Conservation (phyloP, 2,113 vertebrate genomes). For the Neofelis nebulosa region DNA sequence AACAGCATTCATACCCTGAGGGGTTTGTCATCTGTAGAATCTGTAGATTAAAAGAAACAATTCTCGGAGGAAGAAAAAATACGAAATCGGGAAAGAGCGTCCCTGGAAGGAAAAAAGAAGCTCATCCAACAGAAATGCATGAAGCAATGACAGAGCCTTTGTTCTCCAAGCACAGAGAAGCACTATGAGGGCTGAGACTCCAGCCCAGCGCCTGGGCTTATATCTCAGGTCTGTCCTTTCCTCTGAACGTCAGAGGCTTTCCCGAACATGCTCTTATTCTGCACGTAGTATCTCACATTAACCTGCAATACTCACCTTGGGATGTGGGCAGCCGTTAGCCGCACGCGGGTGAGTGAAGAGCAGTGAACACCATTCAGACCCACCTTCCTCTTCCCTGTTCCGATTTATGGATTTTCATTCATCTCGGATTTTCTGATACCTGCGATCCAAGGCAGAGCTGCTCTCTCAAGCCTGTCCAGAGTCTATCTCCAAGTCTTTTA, state of each 20-base stretch:
- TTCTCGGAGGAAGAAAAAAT: not conserved
- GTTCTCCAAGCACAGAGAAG: not conserved
- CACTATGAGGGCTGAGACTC: not conserved
- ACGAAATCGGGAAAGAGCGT: not conserved
- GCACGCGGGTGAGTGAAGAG: not conserved
- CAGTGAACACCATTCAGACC: not conserved
- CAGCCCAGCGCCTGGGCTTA: not conserved
- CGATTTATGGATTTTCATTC: not conserved
- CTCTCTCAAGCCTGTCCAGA: not conserved
- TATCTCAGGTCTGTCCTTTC: not conserved
- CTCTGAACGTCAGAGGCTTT: not conserved
- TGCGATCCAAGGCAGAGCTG: not conserved
- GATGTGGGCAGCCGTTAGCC: not conserved
- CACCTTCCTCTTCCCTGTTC: not conserved
- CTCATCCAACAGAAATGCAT: not conserved
- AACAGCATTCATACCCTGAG: conserved; percentile 25
- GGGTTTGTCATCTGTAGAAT: not conserved
- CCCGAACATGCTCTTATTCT: not conserved
- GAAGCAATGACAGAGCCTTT: not conserved
- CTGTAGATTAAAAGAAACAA: not conserved
- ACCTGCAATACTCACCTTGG: not conserved
- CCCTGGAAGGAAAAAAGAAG: not conserved
- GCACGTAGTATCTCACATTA: not conserved
- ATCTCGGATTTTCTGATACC: not conserved
- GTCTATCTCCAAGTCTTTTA: not conserved